These are phyloP conservation scores for Melanaphis sacchari DNA, from an alignment of 1,140 invertebrate genomes.

Conservation along the genomic window DNA sequence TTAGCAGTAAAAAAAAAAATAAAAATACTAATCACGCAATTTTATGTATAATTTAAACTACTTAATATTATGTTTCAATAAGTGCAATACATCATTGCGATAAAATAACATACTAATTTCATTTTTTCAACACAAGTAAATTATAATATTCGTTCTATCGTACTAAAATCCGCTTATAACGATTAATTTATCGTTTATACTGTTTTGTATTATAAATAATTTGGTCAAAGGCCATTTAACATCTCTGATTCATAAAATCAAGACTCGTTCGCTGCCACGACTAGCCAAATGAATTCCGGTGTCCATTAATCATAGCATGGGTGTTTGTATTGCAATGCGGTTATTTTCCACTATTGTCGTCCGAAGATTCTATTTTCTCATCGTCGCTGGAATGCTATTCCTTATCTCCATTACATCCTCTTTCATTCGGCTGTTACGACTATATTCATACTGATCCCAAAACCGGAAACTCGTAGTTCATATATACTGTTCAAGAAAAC, in stretches of 20 bases:
- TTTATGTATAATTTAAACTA: too few relatives aligned
- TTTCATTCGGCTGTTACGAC: constrained; percentile 4
- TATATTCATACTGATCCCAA: background rate
- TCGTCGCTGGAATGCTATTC: background rate
- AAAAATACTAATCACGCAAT: background rate
- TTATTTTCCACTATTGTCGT: constrained; percentile 16
- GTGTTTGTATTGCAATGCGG: constrained; percentile 28
- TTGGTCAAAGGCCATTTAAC: background rate
- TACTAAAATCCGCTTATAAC: background rate
- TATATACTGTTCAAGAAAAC: background rate
- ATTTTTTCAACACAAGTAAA: background rate
- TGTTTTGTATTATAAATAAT: background rate
- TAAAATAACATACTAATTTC: background rate
- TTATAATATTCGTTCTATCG: too few relatives aligned
- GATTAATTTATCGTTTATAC: background rate
- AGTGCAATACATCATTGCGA: background rate
- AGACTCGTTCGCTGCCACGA: background rate
- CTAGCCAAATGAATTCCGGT: constrained; percentile 9
- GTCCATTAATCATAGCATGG: constrained; percentile 38
- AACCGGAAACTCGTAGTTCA: constrained; percentile 26
- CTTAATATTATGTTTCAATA: too few relatives aligned
- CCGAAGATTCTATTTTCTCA: constrained; percentile 15
- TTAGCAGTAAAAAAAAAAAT: background rate
- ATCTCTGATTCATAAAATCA: constrained; percentile 16
- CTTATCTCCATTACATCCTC: background rate